phyloP scores from a whole-genome alignment of 2,113 vertebrate species.

The Chloropsis cyanopogon region DNA sequence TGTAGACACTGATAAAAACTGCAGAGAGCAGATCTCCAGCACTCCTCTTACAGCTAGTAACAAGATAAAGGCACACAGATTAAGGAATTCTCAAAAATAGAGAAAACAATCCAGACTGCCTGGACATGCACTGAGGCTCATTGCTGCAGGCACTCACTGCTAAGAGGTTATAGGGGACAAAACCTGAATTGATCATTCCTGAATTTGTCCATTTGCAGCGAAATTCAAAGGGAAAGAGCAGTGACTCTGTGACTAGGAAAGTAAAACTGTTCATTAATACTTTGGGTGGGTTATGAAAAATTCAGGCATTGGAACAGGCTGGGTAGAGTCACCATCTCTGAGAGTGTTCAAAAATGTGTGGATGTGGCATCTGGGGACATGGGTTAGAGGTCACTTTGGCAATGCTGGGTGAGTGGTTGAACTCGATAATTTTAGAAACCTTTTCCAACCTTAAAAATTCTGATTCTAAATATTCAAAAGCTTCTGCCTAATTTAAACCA shows the following conservation, averaged over 20 bases:
- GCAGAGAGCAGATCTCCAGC: not conserved
- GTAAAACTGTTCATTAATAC: not conserved
- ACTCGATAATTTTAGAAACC: not conserved
- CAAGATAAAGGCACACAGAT: conserved; percentile 21
- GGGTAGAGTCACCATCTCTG: not conserved
- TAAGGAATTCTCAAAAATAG: conserved; percentile 45
- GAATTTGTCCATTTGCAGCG: conserved; percentile 42
- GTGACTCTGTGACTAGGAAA: not conserved
- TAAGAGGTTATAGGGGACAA: conserved; percentile 52
- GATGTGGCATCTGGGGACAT: not conserved
- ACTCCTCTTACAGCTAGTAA: conserved; percentile 23
- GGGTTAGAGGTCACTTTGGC: not conserved
- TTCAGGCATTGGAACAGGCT: not conserved
- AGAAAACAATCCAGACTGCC: conserved; percentile 35
- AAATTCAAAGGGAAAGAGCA: not conserved
- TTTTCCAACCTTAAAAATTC: not conserved
- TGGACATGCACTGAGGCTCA: conserved; percentile 32
- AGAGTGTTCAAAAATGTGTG: not conserved
- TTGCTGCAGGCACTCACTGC: conserved; percentile 38
- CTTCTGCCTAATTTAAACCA: not conserved
- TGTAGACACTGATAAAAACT: conserved; percentile 1
- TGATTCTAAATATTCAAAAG: not conserved
- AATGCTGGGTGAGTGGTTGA: not conserved
- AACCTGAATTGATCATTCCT: conserved; percentile 60
- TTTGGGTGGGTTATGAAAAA: not conserved